Evolutionary conservation across 2,113 vertebrate genomes (phyloP).

Genomic region (Oreochromis tanganicae): DNA sequence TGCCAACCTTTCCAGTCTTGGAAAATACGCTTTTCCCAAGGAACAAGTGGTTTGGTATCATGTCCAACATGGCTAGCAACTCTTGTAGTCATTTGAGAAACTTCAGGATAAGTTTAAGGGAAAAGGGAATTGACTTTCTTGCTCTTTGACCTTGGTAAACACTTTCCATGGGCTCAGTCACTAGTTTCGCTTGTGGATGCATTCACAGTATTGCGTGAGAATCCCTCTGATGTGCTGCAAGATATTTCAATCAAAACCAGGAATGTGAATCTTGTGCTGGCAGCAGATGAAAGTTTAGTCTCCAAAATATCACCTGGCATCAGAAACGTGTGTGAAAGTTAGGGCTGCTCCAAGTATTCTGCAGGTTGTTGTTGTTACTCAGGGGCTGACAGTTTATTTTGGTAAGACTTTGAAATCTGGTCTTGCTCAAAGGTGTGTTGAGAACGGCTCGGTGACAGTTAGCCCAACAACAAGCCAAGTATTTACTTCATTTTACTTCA

Average conservation of each 20-base stretch:
- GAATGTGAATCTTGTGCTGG: background rate
- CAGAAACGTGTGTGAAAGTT: background rate
- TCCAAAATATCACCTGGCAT: background rate
- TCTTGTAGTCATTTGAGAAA: background rate
- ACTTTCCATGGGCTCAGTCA: background rate
- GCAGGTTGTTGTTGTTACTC: background rate
- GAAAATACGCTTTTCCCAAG: background rate
- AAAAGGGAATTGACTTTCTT: background rate
- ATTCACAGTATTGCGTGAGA: background rate
- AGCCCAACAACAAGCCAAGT: background rate
- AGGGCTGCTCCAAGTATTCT: background rate
- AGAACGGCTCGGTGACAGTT: background rate
- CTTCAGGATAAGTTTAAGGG: background rate
- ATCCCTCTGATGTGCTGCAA: background rate
- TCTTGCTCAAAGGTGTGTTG: background rate
- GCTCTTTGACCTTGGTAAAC: background rate
- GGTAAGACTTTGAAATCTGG: background rate
- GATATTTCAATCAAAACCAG: background rate
- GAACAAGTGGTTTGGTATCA: background rate
- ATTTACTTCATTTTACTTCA: background rate
- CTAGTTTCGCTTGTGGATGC: background rate
- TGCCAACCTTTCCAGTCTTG: background rate
- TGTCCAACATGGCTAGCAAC: background rate
- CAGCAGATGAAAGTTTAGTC: background rate
- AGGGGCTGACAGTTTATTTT: background rate